Percentiles rank a stretch among this genome's conserved stretches.
phyloP scores from a whole-genome alignment of 2,113 vertebrate genomes.

The Pygoscelis adeliae region DNA sequence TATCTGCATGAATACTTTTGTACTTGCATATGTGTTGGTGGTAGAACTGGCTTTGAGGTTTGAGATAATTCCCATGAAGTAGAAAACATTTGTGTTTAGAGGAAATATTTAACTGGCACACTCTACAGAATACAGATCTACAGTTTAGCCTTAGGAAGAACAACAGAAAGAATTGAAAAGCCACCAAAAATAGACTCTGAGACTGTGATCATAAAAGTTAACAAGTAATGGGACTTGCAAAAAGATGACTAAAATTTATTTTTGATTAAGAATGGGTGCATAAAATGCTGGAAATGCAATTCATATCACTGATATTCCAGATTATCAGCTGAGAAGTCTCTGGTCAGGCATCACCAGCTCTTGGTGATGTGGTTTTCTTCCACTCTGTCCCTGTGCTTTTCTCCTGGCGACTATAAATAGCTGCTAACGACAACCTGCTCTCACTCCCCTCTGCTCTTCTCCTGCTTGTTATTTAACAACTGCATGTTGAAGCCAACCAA shows the following conservation, averaged over 20 bases:
- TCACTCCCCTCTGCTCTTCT: not conserved
- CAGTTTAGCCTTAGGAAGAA: not conserved
- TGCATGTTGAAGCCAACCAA: not conserved
- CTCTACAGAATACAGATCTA: not conserved
- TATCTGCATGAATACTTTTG: fast-evolving
- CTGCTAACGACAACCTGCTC: not conserved
- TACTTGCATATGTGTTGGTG: fast-evolving
- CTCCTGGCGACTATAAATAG: not conserved
- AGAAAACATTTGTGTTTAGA: not conserved
- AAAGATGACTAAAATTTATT: not conserved
- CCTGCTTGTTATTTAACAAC: not conserved
- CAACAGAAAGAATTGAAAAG: not conserved
- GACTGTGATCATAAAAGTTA: not conserved
- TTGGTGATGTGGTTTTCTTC: not conserved
- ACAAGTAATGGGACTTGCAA: not conserved
- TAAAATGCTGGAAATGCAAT: not conserved
- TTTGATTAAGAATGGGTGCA: not conserved
- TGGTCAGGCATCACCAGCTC: not conserved
- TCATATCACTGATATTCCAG: not conserved
- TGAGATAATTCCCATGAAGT: not conserved
- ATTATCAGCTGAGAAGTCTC: not conserved
- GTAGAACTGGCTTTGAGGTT: not conserved
- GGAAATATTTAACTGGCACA: not conserved
- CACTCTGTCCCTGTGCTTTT: not conserved
- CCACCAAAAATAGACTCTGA: not conserved